Conservation (phyloP, 2,113 vertebrate genomes). For the Daboia siamensis region DNA sequence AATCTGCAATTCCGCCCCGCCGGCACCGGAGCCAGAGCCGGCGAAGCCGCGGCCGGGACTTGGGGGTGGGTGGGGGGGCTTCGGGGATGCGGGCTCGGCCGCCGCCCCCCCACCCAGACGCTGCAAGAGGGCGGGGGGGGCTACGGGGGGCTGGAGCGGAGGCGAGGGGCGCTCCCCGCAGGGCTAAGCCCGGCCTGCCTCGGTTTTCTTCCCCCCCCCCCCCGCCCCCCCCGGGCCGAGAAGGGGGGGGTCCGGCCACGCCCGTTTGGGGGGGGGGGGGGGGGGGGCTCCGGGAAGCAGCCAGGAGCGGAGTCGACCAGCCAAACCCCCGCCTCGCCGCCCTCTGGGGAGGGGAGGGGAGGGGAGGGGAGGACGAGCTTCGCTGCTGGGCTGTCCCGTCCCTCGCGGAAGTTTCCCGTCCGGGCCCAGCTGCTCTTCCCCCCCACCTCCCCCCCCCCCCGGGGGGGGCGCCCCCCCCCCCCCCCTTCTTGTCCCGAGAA, state of each 20-base stretch:
- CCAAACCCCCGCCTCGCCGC: no score
- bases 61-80: neutral
- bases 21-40: constrained; percentile 12
- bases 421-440: neutral
- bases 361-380: constrained; percentile 19
- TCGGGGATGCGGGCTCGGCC: neutral
- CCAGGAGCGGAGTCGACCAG: neutral
- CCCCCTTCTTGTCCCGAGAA: constrained; percentile 28
- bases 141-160: no score
- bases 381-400: constrained; percentile 27
- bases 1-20: neutral
- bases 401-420: constrained; percentile 51
- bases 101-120: neutral
- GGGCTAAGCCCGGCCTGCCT: neutral
- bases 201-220: neutral
- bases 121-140: neutral
- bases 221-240: neutral
- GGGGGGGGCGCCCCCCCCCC: constrained; percentile 29
- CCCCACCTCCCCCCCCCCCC: neutral
- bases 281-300: neutral
- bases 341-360: neutral
- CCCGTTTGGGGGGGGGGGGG: neutral
- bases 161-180: neutral
- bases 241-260: neutral
- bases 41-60: neutral